Conservation (phyloP, 2,113 vertebrate species). For the Heterotis niloticus region DNA sequence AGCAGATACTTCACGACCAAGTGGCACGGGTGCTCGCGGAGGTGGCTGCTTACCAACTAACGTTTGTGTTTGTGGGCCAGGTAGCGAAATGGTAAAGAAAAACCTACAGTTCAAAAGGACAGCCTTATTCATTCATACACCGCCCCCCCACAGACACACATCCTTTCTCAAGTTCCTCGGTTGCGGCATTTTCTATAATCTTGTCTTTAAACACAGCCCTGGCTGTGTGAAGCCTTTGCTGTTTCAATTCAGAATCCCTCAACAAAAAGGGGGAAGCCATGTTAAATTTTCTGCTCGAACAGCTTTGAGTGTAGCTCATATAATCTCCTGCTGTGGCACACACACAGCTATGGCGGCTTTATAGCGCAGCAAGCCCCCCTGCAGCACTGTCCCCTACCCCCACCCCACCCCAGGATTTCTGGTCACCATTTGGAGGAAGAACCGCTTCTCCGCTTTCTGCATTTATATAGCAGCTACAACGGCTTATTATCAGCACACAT, state of each 20-base stretch:
- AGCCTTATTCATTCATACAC: background rate
- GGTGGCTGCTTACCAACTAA: too few relatives aligned
- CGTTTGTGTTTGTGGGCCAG: too few relatives aligned
- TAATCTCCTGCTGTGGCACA: slow-evolving; percentile 36
- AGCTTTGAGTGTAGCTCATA: slow-evolving; percentile 48
- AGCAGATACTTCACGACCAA: background rate
- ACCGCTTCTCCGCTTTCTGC: slow-evolving; percentile 58
- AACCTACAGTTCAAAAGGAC: background rate
- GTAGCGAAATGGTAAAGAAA: background rate
- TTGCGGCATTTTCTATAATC: background rate
- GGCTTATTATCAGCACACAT: slow-evolving; percentile 49
- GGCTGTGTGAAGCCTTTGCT: background rate
- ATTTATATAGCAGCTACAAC: slow-evolving; percentile 64
- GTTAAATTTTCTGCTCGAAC: slow-evolving; percentile 51
- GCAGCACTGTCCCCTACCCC: background rate
- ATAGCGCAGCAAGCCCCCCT: background rate
- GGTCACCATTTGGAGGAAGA: slow-evolving; percentile 57
- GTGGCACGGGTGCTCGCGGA: background rate
- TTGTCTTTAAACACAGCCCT: slow-evolving; percentile 8
- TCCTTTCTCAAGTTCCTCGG: background rate
- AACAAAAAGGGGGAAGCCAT: slow-evolving; percentile 32
- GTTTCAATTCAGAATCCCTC: slow-evolving; percentile 2
- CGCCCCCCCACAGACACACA: too few relatives aligned
- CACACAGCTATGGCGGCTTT: background rate
- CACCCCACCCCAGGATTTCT: slow-evolving; percentile 35